These are phyloP conservation scores for Cotesia congregata DNA, from an alignment of 2,888 invertebrate genomes.

Conservation along the genomic window DNA sequence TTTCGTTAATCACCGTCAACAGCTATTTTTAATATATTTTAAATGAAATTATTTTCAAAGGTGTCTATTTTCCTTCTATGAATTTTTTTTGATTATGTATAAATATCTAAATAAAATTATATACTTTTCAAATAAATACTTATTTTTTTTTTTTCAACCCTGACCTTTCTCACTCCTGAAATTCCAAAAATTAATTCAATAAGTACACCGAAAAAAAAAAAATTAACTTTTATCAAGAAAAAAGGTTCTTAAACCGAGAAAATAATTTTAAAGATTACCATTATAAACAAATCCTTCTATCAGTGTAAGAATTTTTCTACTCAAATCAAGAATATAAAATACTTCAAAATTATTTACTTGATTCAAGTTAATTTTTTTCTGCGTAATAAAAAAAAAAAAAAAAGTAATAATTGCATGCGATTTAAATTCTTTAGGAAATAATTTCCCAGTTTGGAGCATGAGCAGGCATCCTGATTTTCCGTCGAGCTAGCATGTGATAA, in stretches of 20 bases:
- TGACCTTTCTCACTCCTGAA: background rate
- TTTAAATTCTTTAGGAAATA: too few species aligned
- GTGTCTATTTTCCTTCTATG: constrained; percentile 16
- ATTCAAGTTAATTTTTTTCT: too few species aligned
- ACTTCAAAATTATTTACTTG: too few species aligned
- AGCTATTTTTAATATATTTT: constrained; percentile 21
- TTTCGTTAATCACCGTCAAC: constrained; percentile 10
- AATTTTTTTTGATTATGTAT: constrained; percentile 45
- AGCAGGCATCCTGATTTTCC: background rate
- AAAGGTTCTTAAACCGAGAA: too few species aligned
- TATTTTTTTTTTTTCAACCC: background rate
- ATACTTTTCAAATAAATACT: constrained; percentile 48
- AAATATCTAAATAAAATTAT: constrained; percentile 50
- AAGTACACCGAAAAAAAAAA: too few species aligned
- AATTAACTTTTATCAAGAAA: too few species aligned
- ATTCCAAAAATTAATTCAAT: too few species aligned
- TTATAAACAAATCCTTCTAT: too few species aligned
- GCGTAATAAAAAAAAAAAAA: background rate
- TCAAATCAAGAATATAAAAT: too few species aligned
- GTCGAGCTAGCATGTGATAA: background rate
- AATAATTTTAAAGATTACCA: too few species aligned
- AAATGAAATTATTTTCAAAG: background rate
- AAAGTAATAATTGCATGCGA: background rate
- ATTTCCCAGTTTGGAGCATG: background rate
- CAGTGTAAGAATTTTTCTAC: too few species aligned